These are phyloP conservation scores for Oncopodura yosiiana DNA, from an alignment of 1,140 invertebrate genomes.

Conservation along the genomic window DNA sequence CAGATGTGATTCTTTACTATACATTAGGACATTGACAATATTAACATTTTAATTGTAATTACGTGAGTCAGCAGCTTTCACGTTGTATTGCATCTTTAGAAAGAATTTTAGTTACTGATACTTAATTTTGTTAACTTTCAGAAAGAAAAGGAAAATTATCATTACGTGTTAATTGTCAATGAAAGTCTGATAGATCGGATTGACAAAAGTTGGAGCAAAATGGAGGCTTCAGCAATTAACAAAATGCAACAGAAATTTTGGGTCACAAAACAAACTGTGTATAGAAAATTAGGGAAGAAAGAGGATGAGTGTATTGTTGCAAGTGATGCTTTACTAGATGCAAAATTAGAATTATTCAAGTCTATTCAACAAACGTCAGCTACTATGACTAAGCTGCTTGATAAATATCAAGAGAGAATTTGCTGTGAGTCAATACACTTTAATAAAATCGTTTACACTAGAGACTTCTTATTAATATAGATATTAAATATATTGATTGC, in stretches of 20 bases:
- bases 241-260: conserved; percentile 95
- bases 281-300: conserved; percentile 89
- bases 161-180: too few relatives aligned
- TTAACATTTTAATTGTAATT: too few relatives aligned
- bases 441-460: neutral
- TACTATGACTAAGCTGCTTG: conserved; percentile 78
- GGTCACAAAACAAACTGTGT: conserved; percentile 93
- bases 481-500: conserved; percentile 15
- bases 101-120: too few relatives aligned
- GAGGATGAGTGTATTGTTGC: conserved; percentile 95
- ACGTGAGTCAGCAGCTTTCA: too few relatives aligned
- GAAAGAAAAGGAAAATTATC: too few relatives aligned
- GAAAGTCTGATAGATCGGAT: too few relatives aligned
- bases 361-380: conserved; percentile 87
- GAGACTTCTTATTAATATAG: neutral
- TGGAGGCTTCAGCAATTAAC: conserved; percentile 48
- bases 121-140: too few relatives aligned
- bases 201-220: neutral
- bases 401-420: conserved; percentile 86
- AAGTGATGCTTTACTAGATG: conserved; percentile 91
- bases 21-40: too few relatives aligned
- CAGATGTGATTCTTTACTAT: too few relatives aligned
- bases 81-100: too few relatives aligned
- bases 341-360: conserved; percentile 91
- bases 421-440: conserved; percentile 63